Conservation (phyloP, 2,113 vertebrate species). For the Clarias macrocephalus region DNA sequence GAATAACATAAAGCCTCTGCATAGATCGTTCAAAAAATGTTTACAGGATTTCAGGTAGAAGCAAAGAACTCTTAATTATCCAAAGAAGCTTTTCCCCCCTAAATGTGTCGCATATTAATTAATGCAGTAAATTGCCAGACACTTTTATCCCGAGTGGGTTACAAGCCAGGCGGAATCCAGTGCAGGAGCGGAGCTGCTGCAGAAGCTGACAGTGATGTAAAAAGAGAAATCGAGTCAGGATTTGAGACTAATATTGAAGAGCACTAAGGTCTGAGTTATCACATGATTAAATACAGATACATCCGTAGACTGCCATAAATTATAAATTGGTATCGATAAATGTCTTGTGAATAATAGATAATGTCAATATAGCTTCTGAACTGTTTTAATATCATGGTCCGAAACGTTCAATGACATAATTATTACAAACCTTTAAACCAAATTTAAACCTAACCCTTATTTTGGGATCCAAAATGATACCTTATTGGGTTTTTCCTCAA, state of each 20-base stretch:
- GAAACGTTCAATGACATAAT: not conserved
- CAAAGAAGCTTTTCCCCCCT: not conserved
- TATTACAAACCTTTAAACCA: not conserved
- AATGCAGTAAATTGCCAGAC: not conserved
- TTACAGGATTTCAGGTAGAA: not conserved
- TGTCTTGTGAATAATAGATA: conserved; percentile 61
- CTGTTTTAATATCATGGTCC: not conserved
- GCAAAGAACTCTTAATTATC: not conserved
- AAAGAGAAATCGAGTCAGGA: not conserved
- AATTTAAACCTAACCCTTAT: not conserved
- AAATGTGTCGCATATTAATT: not conserved
- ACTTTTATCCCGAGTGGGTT: not conserved
- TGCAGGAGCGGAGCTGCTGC: not conserved
- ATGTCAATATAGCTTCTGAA: conserved; percentile 51
- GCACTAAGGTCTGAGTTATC: not conserved
- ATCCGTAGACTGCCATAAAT: conserved; percentile 52
- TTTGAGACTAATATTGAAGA: not conserved
- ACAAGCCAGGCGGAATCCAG: not conserved
- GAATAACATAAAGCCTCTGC: not conserved
- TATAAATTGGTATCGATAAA: conserved; percentile 59
- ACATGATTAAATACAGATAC: conserved; percentile 51
- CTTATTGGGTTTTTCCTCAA: not conserved
- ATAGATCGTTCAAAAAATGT: not conserved
- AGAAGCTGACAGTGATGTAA: not conserved
- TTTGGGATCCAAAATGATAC: not conserved